Evolutionary conservation across 2,888 invertebrate species (phyloP).

Genomic region (Plebejus argus): DNA sequence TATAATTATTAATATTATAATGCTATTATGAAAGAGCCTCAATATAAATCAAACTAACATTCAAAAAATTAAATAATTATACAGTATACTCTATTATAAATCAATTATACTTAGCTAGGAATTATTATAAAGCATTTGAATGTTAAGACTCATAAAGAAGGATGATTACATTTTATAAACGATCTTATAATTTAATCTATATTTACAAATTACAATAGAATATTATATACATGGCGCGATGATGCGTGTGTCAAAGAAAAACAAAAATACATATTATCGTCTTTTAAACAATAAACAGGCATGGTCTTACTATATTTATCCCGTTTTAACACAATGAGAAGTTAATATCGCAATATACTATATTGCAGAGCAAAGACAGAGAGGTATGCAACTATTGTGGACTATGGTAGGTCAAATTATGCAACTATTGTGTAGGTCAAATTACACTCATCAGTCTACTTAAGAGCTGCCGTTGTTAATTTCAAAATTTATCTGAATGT

Average conservation of each 20-base stretch:
- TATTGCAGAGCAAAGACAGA: too few species aligned
- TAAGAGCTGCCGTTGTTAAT: too few species aligned
- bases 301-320: neutral
- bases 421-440: too few species aligned
- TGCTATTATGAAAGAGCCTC: neutral
- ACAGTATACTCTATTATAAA: neutral
- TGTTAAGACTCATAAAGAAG: neutral
- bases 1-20: neutral
- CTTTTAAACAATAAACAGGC: neutral
- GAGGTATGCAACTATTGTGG: too few species aligned
- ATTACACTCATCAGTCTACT: too few species aligned
- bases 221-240: neutral
- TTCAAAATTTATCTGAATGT: too few species aligned
- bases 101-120: neutral
- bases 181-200: neutral
- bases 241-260: neutral
- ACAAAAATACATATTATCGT: neutral
- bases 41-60: neutral
- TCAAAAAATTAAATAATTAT: neutral
- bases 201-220: conserved; percentile 11
- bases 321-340: too few species aligned
- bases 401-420: too few species aligned
- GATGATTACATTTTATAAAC: neutral
- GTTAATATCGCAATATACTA: too few species aligned
- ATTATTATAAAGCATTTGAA: conserved; percentile 1